Conservation (phyloP, 2,888 invertebrate genomes). For the Ophioninae sp. region DNA sequence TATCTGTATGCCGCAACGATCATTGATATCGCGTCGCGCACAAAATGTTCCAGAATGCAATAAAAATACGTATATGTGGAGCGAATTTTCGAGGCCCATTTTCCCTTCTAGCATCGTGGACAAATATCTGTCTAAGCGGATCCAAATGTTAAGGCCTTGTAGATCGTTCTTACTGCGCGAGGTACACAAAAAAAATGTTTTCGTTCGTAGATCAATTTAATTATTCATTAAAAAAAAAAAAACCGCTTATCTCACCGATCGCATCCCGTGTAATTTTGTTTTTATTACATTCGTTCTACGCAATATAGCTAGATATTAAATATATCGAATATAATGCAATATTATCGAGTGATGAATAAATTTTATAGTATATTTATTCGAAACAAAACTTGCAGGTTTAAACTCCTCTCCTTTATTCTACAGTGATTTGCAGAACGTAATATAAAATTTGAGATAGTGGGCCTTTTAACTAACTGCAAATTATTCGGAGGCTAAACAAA, state of each 20-base stretch:
- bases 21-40: conserved; percentile 44
- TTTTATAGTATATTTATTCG: conserved; percentile 72
- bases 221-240: conserved; percentile 5
- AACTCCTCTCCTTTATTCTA: conserved; percentile 36
- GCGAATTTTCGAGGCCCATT: conserved; percentile 1
- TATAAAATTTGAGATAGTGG: neutral
- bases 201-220: conserved; percentile 35
- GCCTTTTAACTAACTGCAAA: neutral
- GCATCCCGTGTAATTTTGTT: conserved; percentile 54
- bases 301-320: conserved; percentile 59
- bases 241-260: conserved; percentile 27
- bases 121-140: neutral
- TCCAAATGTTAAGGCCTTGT: conserved; percentile 18
- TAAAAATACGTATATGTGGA: conserved; percentile 9
- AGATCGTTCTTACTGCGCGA: conserved; percentile 43
- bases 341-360: conserved; percentile 73
- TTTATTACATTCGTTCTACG: conserved; percentile 49
- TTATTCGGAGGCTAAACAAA: conserved; percentile 44
- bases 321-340: conserved; percentile 62
- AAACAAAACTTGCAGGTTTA: conserved; percentile 39
- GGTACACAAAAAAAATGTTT: conserved; percentile 35
- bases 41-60: conserved; percentile 38
- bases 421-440: conserved; percentile 11
- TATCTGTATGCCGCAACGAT: conserved; percentile 50
- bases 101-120: conserved; percentile 9